Conservation (phyloP, 2,113 vertebrate species). For the Cynocephalus volans region DNA sequence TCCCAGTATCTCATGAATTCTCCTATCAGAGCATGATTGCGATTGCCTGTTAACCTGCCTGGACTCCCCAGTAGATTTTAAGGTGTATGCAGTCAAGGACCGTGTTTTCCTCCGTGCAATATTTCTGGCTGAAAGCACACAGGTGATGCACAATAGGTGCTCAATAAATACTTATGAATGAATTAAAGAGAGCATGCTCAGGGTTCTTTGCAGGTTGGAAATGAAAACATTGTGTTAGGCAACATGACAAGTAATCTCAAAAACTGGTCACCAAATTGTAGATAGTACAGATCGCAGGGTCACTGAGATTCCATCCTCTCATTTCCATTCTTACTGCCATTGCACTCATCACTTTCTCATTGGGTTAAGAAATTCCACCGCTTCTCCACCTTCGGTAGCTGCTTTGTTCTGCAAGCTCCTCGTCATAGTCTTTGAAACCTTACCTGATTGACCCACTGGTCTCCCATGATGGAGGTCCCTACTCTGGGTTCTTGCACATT, state of each 20-base stretch:
- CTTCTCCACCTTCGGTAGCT: neutral
- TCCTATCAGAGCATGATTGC: neutral
- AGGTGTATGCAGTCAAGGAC: neutral
- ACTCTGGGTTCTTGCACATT: neutral
- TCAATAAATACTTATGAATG: neutral
- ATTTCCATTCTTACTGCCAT: neutral
- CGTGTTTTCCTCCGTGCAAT: neutral
- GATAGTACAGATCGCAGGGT: neutral
- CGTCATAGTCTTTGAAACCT: neutral
- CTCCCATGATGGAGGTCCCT: neutral
- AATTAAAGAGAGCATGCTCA: constrained; percentile 29
- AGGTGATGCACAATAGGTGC: neutral
- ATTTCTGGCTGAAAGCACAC: neutral
- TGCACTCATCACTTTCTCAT: neutral
- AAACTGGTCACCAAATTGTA: neutral
- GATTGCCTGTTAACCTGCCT: neutral
- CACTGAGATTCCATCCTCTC: neutral
- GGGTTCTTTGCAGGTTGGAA: neutral
- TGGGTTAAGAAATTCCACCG: neutral
- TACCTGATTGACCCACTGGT: neutral
- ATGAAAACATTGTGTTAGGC: neutral
- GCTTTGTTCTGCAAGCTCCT: neutral
- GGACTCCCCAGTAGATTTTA: neutral
- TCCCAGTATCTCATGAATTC: neutral
- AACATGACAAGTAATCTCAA: neutral